These are phyloP conservation scores for Limenitis arthemis DNA, from an alignment of 2,888 invertebrate genomes.

Conservation along the genomic window DNA sequence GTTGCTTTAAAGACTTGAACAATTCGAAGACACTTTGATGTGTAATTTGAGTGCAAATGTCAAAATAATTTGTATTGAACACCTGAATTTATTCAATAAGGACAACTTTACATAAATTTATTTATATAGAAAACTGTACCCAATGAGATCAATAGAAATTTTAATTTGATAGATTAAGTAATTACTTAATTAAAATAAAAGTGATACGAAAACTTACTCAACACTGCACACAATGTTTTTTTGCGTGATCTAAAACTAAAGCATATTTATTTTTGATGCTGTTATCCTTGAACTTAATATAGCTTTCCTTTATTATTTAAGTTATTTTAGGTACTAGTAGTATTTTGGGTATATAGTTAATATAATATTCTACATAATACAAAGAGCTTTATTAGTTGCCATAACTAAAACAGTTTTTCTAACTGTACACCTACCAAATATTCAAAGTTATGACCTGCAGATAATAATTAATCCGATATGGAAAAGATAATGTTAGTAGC, in stretches of 20 bases:
- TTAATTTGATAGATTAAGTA: too few species aligned
- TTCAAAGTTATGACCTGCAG: background rate
- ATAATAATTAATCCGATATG: slow-evolving; percentile 7
- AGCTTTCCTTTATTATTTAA: too few species aligned
- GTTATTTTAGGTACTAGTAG: too few species aligned
- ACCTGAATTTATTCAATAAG: background rate
- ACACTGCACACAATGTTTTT: too few species aligned
- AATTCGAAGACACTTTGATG: slow-evolving; percentile 36
- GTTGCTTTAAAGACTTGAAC: slow-evolving; percentile 44
- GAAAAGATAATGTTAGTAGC: slow-evolving; percentile 8
- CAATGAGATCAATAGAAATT: too few species aligned
- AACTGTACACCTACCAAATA: background rate
- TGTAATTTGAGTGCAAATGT: slow-evolving; percentile 32
- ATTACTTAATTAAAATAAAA: too few species aligned
- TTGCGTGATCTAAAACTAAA: too few species aligned
- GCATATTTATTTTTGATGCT: too few species aligned
- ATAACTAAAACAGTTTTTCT: background rate
- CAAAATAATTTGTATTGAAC: slow-evolving; percentile 1
- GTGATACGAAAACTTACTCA: too few species aligned
- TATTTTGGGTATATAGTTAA: too few species aligned
- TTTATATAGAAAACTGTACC: background rate
- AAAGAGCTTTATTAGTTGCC: background rate
- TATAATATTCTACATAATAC: background rate
- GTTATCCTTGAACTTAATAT: too few species aligned
- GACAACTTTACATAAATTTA: background rate